Base-by-base conservation (phyloP, 1,140 invertebrate species). In the Augochlora pura region DNA sequence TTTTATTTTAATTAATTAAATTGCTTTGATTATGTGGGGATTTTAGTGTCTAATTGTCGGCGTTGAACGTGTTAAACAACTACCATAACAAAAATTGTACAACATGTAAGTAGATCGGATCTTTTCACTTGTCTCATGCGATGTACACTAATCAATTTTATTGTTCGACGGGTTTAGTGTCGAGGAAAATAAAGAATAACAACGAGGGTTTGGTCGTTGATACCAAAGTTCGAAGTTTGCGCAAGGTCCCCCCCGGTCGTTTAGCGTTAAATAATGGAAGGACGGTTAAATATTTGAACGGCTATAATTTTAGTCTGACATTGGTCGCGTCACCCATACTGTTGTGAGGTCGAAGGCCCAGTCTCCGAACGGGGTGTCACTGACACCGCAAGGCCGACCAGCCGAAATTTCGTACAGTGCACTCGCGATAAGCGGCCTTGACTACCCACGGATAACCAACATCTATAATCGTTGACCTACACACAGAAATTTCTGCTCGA, bases 371-470 rank as follows among this genome's bases (percentile, higher is more conserved):
- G 7, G 63, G n/a, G 38, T 68, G 84, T 80, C 77, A 83, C 25
- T 80, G 81, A 83, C 84, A 72, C 16, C 25, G 14, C 68, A 66
- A 86, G 83, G 83, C 63, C 75, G 66, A 39, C 52, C 46, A 81
- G 82, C 76, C 69, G 81, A 86, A 82, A 69, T 82, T 75, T 63
- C 67, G 71, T 76, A 69, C 38, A 27, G 60, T 81, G 80, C 74
- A 72, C 80, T 80, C 72, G 83, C 77, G 59, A 46, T 76, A 63
- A 52, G 25, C 42, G 60, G 54, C 74, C 84, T 85, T 85, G 82
- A 49, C 27, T 16, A n/a, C 39, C 42, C 54, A 65, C 52, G 38
- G 23, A 21, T 49, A 32, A 49, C 52, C 6, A 16, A 59, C 39
- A 16, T 8, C 9, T 21, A 5, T 16, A 66, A 66, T 46, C 64